A percentile compares a stretch with the other conserved stretches of the same genome.
These are phyloP conservation scores for Eulemur coronatus DNA, from an alignment of 2,797 vertebrate genomes.

Conservation along the genomic window DNA sequence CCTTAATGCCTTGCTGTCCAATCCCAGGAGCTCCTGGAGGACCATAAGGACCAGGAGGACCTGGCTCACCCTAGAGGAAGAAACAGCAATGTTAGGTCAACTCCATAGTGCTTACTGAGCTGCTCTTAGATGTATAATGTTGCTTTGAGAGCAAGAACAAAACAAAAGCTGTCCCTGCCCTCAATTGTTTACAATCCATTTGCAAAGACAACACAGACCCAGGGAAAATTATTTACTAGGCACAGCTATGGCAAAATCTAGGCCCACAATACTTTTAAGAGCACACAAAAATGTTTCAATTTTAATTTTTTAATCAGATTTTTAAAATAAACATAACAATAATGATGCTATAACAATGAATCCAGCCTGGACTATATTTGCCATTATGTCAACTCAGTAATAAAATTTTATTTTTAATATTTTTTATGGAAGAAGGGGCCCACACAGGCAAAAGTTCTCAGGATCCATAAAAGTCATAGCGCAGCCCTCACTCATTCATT, in stretches of 20 bases:
- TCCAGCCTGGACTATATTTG: not conserved
- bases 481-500: not conserved
- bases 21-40: constrained; percentile 78
- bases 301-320: not conserved
- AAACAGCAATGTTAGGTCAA: constrained; percentile 31
- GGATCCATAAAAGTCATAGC: not conserved
- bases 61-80: constrained; percentile 81
- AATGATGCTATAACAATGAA: not conserved
- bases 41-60: constrained; percentile 82
- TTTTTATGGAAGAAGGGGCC: not conserved
- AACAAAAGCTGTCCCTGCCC: not conserved
- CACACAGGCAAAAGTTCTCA: not conserved
- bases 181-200: not conserved
- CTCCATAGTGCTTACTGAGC: not conserved
- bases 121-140: not conserved
- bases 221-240: not conserved
- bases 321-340: not conserved
- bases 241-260: not conserved
- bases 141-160: not conserved
- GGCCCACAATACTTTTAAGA: not conserved
- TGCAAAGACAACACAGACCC: not conserved
- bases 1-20: constrained; percentile 85
- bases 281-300: not conserved
- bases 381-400: not conserved
- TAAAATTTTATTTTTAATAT: not conserved